Evolutionary conservation across 2,797 vertebrate species (phyloP), one percentile per base, ranked within the genome.

Genomic region (Crocodylus rhombifer): DNA sequence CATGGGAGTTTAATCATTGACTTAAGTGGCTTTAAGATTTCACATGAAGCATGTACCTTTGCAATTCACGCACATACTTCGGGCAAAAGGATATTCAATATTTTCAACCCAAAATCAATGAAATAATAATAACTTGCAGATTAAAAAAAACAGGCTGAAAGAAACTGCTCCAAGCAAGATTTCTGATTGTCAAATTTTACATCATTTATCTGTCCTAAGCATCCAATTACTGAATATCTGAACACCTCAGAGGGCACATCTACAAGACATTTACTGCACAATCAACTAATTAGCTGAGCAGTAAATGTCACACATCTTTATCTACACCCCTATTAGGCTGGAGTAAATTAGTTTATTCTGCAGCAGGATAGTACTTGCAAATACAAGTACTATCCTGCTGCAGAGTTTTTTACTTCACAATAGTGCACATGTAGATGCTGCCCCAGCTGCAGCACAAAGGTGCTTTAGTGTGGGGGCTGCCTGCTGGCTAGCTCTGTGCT

Each of bases 121-220:
- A 91, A 91, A 89, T 15, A n/a, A 55, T 60, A 84, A 90, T 5
- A 80, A 63, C 51, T 91, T 90, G 88, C 87, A 2, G 55, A 86
- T 71, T 33, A 5, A 1, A 4, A 84, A 56, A 51, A 75, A 14
- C 36, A 57, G 91, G 36, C 65, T 81, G 89, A 67, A 89, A 94
- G 58, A 57, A 93, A 80, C 33, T 73, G 36, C 23, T 81, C 23
- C 79, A 84, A 81, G 58, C 82, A 84, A 79, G 79, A 21, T 42
- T 21, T 58, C 4, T 42, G 36, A 42, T 89, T 81, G 84, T 12
- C 63, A 61, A 3, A 1, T 81, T 88, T 85, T 87, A 77, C 56
- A 14, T 1, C 25, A 13, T 64, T 28, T 6, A 62, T 26, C 61
- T 62, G 1, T 51, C 84, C 75, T 42, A 75, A 14, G 28, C 12